Evolutionary conservation across 2,888 invertebrate genomes (phyloP), one percentile per base, ranked within the genome.

Genomic region (Auanema sp.): DNA sequence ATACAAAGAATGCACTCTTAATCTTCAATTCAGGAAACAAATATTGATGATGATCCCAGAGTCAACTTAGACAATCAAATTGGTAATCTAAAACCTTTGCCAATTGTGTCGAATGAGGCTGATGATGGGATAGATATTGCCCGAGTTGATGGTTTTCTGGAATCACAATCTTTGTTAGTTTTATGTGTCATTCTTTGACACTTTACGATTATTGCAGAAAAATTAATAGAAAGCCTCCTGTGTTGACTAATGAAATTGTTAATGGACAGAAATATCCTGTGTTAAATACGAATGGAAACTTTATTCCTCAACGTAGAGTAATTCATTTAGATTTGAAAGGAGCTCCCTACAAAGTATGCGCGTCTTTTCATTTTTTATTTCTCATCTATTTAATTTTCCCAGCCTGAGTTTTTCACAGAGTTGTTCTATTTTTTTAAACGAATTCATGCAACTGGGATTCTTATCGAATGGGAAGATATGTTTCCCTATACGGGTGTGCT

Each of bases 401-500:
- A 79, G 72, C 79, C 91, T 1, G 70, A 75, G 23, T 87, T 86
- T 71, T 83, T 84, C 58, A 79, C 84, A 60, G 73, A 85, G 76
- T 80, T 92, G 0, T 87, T 92, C 62, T 88, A 88, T 0, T 84
- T 89, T 64, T 81, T 91, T 10, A 87, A 86, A 55, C 85, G 85
- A 24, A 81, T 89, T 47, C 90, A 91, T n/a, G 91, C 89, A 0
- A 92, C 90, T 24, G 91, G 91, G 0, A 80, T 92, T 12, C 85
- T 92, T 6, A 86, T 92, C 44, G 92, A 92, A 81, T 92, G 92
- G 83, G 92, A 92, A 84, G 92, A 92, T 78, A 91, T 90, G 90
- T 92, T 92, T 84, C 92, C 92, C 0, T 92, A 89, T 81, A 84
- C 86, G 44, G 90, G 88, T 8, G 21, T 82, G 11, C 84, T 91